A percentile compares a stretch with the other conserved stretches of the same genome.
phyloP scores from a whole-genome alignment of 2,888 invertebrate genomes.

The Isoperla grammatica region DNA sequence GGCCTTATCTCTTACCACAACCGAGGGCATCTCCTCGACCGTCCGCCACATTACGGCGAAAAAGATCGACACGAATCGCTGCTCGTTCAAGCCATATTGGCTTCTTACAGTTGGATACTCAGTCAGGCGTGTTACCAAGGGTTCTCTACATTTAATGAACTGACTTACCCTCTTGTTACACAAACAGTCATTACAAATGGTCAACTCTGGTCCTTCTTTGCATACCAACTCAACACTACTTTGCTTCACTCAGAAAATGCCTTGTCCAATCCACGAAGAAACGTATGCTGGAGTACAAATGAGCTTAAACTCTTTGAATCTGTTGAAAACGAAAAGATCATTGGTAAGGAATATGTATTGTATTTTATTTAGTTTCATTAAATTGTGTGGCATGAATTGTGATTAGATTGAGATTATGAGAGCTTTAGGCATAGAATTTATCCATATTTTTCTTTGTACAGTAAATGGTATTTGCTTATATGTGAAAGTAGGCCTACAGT shows the following conservation, averaged over 20 bases:
- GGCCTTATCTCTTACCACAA: conserved; percentile 70
- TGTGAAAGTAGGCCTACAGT: too few species aligned
- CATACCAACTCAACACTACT: conserved; percentile 89
- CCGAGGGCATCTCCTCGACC: conserved; percentile 52
- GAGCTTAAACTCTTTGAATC: conserved; percentile 67
- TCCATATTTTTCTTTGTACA: too few species aligned
- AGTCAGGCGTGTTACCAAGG: conserved; percentile 75
- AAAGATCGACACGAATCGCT: conserved; percentile 58
- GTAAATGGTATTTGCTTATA: too few species aligned
- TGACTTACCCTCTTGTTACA: conserved; percentile 84
- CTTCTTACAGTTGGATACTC: conserved; percentile 74
- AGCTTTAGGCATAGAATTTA: too few species aligned
- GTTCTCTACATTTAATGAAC: conserved; percentile 83
- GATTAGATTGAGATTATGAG: too few species aligned
- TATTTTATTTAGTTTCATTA: too few species aligned
- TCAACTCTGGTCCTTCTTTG: conserved; percentile 74
- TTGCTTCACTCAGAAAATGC: conserved; percentile 57
- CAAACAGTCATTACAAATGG: conserved; percentile 90
- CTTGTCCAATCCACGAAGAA: conserved; percentile 60
- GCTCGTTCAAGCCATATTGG: conserved; percentile 67
- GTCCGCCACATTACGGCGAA: conserved; percentile 48
- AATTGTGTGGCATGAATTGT: too few species aligned
- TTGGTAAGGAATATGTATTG: conserved; percentile 40
- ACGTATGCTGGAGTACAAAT: conserved; percentile 73
- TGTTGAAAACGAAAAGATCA: conserved; percentile 59